phyloP scores from a whole-genome alignment of 2,113 vertebrate genomes.

The Stegostoma tigrinum region DNA sequence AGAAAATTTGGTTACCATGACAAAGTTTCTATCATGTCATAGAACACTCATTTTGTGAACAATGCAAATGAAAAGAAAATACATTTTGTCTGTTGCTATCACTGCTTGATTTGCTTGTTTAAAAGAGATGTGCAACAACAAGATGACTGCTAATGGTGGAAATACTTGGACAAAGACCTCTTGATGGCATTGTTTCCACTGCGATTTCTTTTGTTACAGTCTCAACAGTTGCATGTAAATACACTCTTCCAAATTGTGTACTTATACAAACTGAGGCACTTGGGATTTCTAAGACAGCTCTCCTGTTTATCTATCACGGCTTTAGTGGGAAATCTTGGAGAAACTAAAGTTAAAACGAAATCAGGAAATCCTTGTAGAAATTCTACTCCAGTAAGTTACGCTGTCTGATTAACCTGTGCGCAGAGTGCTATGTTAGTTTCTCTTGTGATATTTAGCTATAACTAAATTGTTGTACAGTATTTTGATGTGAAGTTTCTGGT shows the following conservation, averaged over 20 bases:
- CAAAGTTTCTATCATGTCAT: not conserved
- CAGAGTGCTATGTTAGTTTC: not conserved
- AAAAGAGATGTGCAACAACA: not conserved
- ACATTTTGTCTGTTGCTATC: not conserved
- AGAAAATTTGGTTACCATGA: not conserved
- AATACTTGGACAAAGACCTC: constrained; percentile 89
- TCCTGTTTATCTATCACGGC: not conserved
- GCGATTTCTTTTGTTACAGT: constrained; percentile 58
- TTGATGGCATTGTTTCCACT: constrained; percentile 99
- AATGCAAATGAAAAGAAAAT: not conserved
- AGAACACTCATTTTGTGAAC: not conserved
- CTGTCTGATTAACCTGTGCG: not conserved
- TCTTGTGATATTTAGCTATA: not conserved
- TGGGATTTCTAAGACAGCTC: not conserved
- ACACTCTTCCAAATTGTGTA: not conserved
- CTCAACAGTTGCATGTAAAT: constrained; percentile 48
- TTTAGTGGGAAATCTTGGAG: not conserved
- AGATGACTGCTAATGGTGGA: constrained; percentile 48
- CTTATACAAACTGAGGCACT: not conserved
- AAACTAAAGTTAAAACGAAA: not conserved
- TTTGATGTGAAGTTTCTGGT: not conserved
- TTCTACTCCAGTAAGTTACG: not conserved
- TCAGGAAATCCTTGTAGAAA: not conserved
- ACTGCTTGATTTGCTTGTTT: not conserved
- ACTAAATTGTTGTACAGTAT: not conserved